phyloP scores from a whole-genome alignment of 2,797 vertebrate species.

The Phoxinus dragarum region DNA sequence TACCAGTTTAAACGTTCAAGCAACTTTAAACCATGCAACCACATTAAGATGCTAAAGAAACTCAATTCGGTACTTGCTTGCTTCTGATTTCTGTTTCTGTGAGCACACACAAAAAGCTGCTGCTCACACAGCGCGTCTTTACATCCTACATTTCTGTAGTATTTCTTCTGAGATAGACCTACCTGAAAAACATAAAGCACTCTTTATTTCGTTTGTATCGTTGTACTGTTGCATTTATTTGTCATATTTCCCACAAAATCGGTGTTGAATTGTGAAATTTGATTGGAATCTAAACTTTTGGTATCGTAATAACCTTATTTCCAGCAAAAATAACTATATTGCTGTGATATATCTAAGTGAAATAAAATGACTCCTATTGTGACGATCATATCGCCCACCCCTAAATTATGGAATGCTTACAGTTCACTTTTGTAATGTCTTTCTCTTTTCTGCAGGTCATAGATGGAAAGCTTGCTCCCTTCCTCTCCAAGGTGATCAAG shows the following conservation, averaged over 20 bases:
- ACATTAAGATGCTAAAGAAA: background rate
- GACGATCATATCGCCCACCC: background rate
- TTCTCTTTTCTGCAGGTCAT: constrained; percentile 83
- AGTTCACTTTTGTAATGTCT: background rate
- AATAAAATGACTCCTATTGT: background rate
- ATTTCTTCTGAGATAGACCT: background rate
- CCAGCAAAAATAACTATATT: background rate
- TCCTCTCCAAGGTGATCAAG: constrained; percentile 96
- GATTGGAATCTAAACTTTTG: background rate
- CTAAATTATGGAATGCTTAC: background rate
- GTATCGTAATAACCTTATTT: background rate
- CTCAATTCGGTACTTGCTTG: background rate
- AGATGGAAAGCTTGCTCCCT: constrained; percentile 95
- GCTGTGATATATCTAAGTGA: background rate
- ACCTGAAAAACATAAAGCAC: background rate
- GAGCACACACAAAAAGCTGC: background rate
- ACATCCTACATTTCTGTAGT: background rate
- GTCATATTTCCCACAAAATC: background rate
- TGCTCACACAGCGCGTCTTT: background rate
- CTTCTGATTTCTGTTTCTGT: background rate
- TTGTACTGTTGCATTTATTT: background rate
- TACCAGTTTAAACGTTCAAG: background rate
- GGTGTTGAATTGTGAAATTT: background rate
- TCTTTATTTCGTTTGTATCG: background rate
- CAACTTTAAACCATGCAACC: background rate